Conservation (phyloP, 2,113 vertebrate genomes). For the Eulemur rufifrons region DNA sequence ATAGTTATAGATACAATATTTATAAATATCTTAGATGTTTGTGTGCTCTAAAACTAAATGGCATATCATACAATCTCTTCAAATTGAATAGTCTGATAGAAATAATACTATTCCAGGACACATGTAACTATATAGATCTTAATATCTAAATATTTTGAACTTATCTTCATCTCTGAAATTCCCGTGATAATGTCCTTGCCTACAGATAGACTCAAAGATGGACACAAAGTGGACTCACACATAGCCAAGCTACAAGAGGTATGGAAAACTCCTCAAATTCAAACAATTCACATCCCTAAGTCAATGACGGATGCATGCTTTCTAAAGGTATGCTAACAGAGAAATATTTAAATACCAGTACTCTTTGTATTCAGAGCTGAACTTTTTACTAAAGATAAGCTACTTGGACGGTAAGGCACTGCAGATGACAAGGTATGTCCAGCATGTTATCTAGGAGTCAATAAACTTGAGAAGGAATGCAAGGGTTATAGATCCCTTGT, state of each 20-base stretch:
- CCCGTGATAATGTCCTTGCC: conserved; percentile 30
- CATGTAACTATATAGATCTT: background rate
- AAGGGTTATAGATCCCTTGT: background rate
- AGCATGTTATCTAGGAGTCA: background rate
- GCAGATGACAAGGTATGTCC: background rate
- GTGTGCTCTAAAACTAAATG: conserved; percentile 16
- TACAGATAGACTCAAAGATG: conserved; percentile 65
- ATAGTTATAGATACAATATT: background rate
- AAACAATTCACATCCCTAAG: conserved; percentile 80
- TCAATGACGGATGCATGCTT: conserved; percentile 80
- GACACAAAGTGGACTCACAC: conserved; percentile 48
- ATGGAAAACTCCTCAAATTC: conserved; percentile 75
- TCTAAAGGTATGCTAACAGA: conserved; percentile 81
- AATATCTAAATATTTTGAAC: background rate
- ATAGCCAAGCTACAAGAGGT: conserved; percentile 54
- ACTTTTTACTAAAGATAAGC: conserved; percentile 15
- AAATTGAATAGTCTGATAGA: background rate
- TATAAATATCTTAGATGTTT: conserved; percentile 42
- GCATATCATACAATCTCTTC: background rate
- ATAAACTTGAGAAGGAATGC: background rate
- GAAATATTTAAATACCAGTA: background rate
- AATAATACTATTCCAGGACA: background rate
- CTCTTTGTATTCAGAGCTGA: background rate
- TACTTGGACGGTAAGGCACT: background rate
- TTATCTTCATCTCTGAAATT: conserved; percentile 44